phyloP scores from a whole-genome alignment of 2,797 vertebrate species.

The Phyllotis vaccarum region DNA sequence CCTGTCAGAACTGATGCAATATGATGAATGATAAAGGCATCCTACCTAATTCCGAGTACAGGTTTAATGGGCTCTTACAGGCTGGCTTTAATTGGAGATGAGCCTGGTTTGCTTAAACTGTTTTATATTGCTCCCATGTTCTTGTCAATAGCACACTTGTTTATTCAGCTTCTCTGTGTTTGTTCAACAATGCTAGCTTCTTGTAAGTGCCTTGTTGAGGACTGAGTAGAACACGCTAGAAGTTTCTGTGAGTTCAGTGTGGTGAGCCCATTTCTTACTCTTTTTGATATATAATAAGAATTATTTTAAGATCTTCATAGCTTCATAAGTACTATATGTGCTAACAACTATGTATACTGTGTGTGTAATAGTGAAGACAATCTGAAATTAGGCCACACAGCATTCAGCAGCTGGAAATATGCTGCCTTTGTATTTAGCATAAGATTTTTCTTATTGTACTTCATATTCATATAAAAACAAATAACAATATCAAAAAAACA shows the following conservation, averaged over 20 bases:
- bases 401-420: background rate
- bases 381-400: slow-evolving; percentile 56
- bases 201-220: slow-evolving; percentile 23
- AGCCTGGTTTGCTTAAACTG: slow-evolving; percentile 40
- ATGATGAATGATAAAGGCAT: slow-evolving; percentile 35
- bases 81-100: slow-evolving; percentile 54
- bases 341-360: slow-evolving; percentile 48
- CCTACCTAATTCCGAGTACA: slow-evolving; percentile 57
- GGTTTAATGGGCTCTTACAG: slow-evolving; percentile 45
- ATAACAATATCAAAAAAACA: background rate
- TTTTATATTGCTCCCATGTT: background rate
- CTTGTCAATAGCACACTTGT: slow-evolving; percentile 35
- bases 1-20: slow-evolving; percentile 24
- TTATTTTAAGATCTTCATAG: slow-evolving; percentile 63
- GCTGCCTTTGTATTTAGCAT: slow-evolving; percentile 25
- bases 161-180: slow-evolving; percentile 32
- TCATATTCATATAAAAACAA: slow-evolving; percentile 43
- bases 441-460: slow-evolving; percentile 8
- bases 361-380: slow-evolving; percentile 52
- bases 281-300: slow-evolving; percentile 2
- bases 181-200: slow-evolving; percentile 29
- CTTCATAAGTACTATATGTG: background rate
- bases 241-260: background rate
- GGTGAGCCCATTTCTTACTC: background rate
- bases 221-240: slow-evolving; percentile 46